Base-by-base conservation (phyloP, 2,888 invertebrate species). In the Pycnomerus fuliginosus region DNA sequence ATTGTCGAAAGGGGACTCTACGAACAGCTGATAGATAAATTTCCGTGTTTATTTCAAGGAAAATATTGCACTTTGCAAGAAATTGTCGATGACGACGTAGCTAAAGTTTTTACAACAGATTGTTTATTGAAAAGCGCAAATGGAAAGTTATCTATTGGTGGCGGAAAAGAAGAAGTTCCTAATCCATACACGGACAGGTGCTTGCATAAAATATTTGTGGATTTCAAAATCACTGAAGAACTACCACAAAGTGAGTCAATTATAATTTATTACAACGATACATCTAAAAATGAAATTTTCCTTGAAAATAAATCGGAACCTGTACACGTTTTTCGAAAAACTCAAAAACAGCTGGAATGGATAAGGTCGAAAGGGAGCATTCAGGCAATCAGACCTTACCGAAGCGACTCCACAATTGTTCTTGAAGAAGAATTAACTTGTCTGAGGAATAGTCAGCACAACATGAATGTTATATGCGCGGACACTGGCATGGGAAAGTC, bases 91-190 rank as follows among this genome's bases (percentile, higher is more conserved):
- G n/a, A n/a, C n/a, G n/a, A n/a, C n/a, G n/a, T n/a, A n/a, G n/a
- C n/a, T n/a, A n/a, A 27, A 27, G 11, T 29, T 29, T 3, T 29
- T 4, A 29, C 29, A 15, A 29, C 29, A 7, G 29, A 29, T 29
- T 2, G n/a, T 4, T 29, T 29, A n/a, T 3, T 29, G 10, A 1
- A 29, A 29, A 14, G 13, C 7, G 13, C 16, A 13, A 8, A 29
- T 1, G 15, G 8, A 7, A 1, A 1, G 8, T 29, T 12, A 12
- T 29, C 8, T 2, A 12, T 29, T 29, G 29, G 29, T 3, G 29
- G 10, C 5, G 10, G 16, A 29, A 14, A 3, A n/a, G 29, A 29
- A 13, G 10, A 10, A 8, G 5, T 29, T 5, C 29, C 29, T 14
- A 10, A 5, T 8, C 29, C 29, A 8, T 14, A 14, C 8, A 29